Conservation (phyloP, 2,113 vertebrate genomes). For the Urocolius indicus region DNA sequence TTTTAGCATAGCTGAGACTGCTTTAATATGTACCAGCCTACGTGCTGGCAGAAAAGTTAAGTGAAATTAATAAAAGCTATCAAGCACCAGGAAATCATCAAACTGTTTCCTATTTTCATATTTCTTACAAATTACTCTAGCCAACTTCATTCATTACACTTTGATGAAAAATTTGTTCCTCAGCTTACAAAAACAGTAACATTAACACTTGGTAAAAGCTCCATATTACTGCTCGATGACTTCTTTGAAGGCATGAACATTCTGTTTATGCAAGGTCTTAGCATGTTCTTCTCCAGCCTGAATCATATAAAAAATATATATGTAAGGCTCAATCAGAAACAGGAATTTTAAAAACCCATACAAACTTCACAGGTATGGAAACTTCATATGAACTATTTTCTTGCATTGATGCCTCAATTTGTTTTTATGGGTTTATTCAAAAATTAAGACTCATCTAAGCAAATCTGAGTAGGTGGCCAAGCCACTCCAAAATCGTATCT, state of each 20-base stretch:
- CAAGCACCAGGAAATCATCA: not conserved
- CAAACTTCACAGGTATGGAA: not conserved
- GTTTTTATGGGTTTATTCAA: slow-evolving; percentile 9
- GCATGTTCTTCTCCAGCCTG: not conserved
- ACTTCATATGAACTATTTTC: not conserved
- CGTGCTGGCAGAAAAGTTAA: not conserved
- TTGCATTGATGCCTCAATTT: not conserved
- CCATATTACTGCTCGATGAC: not conserved
- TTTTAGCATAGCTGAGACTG: not conserved
- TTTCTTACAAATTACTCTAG: not conserved
- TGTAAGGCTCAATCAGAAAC: not conserved
- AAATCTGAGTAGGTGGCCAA: slow-evolving; percentile 46
- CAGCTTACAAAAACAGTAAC: not conserved
- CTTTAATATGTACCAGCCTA: not conserved
- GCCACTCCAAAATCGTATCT: slow-evolving; percentile 16
- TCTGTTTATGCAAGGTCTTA: not conserved
- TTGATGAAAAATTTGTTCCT: not conserved
- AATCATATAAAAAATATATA: not conserved
- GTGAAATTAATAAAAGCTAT: not conserved
- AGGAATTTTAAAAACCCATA: not conserved
- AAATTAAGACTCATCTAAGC: not conserved
- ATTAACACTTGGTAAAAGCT: not conserved
- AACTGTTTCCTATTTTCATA: not conserved
- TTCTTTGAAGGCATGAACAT: not conserved
- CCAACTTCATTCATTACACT: not conserved